Base-by-base conservation (phyloP, 1,140 invertebrate genomes). In the Orius insidiosus region DNA sequence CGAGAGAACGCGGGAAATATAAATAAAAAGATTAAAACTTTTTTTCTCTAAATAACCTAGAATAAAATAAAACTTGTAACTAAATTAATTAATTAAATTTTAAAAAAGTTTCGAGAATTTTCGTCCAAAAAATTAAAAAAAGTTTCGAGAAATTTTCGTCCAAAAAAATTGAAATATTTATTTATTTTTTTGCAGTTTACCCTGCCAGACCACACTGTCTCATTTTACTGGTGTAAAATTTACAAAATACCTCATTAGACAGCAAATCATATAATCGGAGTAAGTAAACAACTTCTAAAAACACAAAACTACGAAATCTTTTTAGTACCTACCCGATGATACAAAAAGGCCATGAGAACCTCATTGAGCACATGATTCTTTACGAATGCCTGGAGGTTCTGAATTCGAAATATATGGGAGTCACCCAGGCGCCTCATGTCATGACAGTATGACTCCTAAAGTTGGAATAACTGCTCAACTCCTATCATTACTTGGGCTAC, bases 201-300 rank as follows among this genome's bases (percentile, higher is more conserved):
- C 14, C 69, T 85, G 13, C 71, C 74, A 0, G 66, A 74, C 46
- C 68, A 72, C 30, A 73, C 74, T 64, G 73, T 80, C 34, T 85
- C 82, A 0, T 60, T 79, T 0, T 87, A 87, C 58, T 86, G 80
- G 81, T 86, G 83, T 58, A 86, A 85, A 64, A 80, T 88, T n/a
- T 80, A 87, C 59, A 79, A 78, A 63, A 72, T 75, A 0, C 83
- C 84, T 53, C 62, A 0, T 55, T 85, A 1, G 63, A 66, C 0
- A 62, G 60, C 6, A 86, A 85, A 85, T 55, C 85, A 88, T 52
- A 84, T 86, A 57, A 74, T 85, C 48, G 83, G 82, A 47, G 69
- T 74, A 60, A 68, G 62, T 59, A 50, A 44, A 7, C 9, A 44
- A n/a, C 13, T 30, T 47, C 5, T 43, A 10, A 37, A 35, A 15